These are phyloP conservation scores for Thymelicus lineola DNA, from an alignment of 2,888 invertebrate species.

Conservation along the genomic window DNA sequence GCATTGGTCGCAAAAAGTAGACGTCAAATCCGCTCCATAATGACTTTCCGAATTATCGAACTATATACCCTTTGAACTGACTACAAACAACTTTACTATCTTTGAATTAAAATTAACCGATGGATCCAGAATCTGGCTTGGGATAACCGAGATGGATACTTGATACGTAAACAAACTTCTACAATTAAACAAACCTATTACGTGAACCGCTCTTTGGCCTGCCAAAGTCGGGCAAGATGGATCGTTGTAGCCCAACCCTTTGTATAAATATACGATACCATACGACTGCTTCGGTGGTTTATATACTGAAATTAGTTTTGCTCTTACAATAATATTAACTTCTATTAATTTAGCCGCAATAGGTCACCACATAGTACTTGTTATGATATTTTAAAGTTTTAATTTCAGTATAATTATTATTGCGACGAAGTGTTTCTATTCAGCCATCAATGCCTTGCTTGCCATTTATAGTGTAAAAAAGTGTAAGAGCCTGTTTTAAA, in stretches of 20 bases:
- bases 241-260: neutral
- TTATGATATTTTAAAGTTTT: too few species aligned
- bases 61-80: neutral
- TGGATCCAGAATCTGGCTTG: constrained; percentile 3
- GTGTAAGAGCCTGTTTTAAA: too few species aligned
- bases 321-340: neutral
- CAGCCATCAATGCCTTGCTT: too few species aligned
- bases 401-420: too few species aligned
- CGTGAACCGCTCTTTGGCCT: constrained; percentile 7
- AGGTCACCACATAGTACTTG: too few species aligned
- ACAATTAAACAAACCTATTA: constrained; percentile 12
- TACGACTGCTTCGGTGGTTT: neutral
- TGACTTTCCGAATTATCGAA: too few species aligned
- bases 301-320: neutral
- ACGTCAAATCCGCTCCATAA: too few species aligned
- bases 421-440: too few species aligned
- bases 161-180: constrained; percentile 11
- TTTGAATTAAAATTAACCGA: neutral
- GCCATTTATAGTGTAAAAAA: too few species aligned
- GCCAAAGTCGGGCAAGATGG: constrained; percentile 1
- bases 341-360: too few species aligned
- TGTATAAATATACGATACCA: constrained; percentile 6
- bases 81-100: neutral
- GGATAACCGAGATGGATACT: constrained; percentile 6
- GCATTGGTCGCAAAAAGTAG: too few species aligned